Evolutionary conservation across 2,888 invertebrate species (phyloP).

Genomic region (Drosophila tripunctata): DNA sequence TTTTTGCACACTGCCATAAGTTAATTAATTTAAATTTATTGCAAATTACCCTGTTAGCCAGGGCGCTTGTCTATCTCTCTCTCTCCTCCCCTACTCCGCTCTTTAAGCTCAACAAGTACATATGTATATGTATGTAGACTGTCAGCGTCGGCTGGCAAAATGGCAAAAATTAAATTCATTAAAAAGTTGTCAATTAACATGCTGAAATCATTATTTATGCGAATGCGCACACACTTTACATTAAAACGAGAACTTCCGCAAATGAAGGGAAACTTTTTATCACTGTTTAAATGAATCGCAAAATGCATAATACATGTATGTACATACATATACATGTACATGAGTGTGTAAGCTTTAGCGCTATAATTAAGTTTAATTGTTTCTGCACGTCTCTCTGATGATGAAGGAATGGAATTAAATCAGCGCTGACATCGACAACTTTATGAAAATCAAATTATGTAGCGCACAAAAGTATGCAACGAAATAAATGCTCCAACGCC

Average conservation of each 20-base stretch:
- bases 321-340: slow-evolving; percentile 9
- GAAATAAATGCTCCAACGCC: slow-evolving; percentile 51
- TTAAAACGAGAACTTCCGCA: slow-evolving; percentile 50
- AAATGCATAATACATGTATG: slow-evolving; percentile 23
- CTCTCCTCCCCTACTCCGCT: neutral
- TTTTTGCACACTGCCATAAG: slow-evolving; percentile 41
- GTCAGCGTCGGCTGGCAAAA: slow-evolving; percentile 30
- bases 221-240: slow-evolving; percentile 18
- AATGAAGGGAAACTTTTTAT: slow-evolving; percentile 58
- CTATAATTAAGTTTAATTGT: slow-evolving; percentile 81
- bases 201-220: slow-evolving; percentile 58
- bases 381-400: slow-evolving; percentile 51
- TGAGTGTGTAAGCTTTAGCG: slow-evolving; percentile 18
- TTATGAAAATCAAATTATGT: slow-evolving; percentile 73
- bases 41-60: slow-evolving; percentile 33
- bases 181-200: slow-evolving; percentile 74
- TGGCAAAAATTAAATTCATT: slow-evolving; percentile 59
- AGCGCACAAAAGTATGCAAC: slow-evolving; percentile 61
- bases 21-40: slow-evolving; percentile 70
- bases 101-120: slow-evolving; percentile 22
- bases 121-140: neutral
- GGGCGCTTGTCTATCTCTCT: neutral
- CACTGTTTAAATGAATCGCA: slow-evolving; percentile 53
- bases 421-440: slow-evolving; percentile 76
- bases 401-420: slow-evolving; percentile 73